Percentiles rank a stretch among this genome's conserved stretches.
phyloP scores from a whole-genome alignment of 2,888 invertebrate genomes.

The Lasioglossum vierecki region DNA sequence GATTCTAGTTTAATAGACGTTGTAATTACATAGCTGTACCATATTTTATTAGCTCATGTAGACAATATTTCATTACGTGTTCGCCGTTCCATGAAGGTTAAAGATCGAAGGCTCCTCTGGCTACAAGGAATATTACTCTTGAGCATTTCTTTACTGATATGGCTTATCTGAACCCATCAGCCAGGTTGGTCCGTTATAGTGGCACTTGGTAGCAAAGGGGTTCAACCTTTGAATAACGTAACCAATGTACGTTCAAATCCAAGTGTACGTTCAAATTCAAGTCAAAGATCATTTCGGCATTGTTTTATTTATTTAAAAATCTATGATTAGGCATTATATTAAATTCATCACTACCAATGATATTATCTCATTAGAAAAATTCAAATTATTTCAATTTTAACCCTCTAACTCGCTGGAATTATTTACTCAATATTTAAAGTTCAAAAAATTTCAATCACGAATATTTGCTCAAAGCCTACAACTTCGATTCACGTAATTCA shows the following conservation, averaged over 20 bases:
- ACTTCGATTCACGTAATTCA: no score
- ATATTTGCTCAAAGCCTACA: no score
- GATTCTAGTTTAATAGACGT: not conserved
- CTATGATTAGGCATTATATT: no score
- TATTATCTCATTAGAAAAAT: no score
- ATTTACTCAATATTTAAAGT: no score
- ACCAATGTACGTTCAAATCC: not conserved
- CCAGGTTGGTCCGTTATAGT: not conserved
- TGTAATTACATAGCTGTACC: not conserved
- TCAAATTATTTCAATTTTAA: no score
- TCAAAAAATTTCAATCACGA: no score
- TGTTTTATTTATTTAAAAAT: no score
- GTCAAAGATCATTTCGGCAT: no score
- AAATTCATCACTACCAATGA: no score
- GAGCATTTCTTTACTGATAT: conserved; percentile 9
- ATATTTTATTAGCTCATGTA: not conserved
- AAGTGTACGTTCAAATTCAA: not conserved
- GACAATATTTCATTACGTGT: not conserved
- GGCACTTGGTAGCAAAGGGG: conserved; percentile 5
- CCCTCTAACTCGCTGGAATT: no score
- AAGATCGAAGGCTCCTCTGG: not conserved
- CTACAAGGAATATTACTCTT: not conserved
- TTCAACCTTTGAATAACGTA: not conserved
- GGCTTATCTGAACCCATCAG: conserved; percentile 1
- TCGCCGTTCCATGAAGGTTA: not conserved